Percentiles rank a stretch among this genome's conserved stretches.
Evolutionary conservation across 2,113 vertebrate species (phyloP).

Genomic region (Piprites chloris): DNA sequence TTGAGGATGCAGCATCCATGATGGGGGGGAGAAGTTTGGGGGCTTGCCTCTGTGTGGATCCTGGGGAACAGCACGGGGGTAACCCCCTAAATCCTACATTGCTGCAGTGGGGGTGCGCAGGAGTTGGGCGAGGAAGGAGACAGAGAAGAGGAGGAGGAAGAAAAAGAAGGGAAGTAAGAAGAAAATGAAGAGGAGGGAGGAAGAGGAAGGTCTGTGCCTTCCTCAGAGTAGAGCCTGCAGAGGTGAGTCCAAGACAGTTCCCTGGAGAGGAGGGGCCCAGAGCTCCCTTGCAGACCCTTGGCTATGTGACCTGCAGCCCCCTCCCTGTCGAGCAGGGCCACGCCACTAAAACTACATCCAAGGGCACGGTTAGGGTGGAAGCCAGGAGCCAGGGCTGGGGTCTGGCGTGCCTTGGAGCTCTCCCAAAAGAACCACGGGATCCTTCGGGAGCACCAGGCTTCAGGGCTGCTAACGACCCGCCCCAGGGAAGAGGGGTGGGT

Average conservation of each 20-base stretch:
- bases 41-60: background rate
- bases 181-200: background rate
- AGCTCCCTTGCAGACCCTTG: background rate
- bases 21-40: fast-evolving
- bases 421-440: fast-evolving
- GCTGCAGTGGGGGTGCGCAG: background rate
- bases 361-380: background rate
- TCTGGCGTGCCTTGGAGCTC: background rate
- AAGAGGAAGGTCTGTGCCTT: background rate
- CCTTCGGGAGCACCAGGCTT: background rate
- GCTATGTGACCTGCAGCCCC: background rate
- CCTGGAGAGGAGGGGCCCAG: background rate
- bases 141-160: background rate
- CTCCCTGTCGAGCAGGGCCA: too few species aligned
- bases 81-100: background rate
- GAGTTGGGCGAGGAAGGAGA: background rate
- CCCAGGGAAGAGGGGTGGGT: fast-evolving
- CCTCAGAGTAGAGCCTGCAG: background rate
- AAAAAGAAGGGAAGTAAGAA: background rate
- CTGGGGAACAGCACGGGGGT: background rate
- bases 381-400: fast-evolving
- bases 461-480: background rate
- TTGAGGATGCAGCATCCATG: fast-evolving
- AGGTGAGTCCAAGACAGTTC: background rate
- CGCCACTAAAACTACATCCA: fast-evolving